These are phyloP conservation scores for Nomada lathburiana DNA, from an alignment of 2,888 invertebrate genomes.

Conservation along the genomic window DNA sequence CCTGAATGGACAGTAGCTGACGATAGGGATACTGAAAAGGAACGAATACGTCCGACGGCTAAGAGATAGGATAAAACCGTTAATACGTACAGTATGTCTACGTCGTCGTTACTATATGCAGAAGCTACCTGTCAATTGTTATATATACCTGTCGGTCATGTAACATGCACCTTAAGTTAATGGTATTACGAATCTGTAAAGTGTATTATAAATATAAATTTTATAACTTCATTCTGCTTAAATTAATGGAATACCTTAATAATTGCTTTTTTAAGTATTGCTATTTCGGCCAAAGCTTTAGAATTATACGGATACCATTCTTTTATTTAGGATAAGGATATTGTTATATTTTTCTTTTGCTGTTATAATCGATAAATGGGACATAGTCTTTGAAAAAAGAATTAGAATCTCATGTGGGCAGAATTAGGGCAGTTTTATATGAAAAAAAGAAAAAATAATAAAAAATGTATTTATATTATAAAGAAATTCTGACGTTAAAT, in stretches of 20 bases:
- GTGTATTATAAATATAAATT: slow-evolving; percentile 85
- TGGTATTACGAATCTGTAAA: slow-evolving; percentile 84
- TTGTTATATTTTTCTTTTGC: slow-evolving; percentile 69
- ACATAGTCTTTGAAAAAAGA: slow-evolving; percentile 38
- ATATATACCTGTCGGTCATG: slow-evolving; percentile 83
- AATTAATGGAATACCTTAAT: slow-evolving; percentile 73
- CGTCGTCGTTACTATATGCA: slow-evolving; percentile 79
- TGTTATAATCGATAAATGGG: slow-evolving; percentile 60
- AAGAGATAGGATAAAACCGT: slow-evolving; percentile 83
- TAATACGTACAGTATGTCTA: slow-evolving; percentile 74
- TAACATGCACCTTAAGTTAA: slow-evolving; percentile 84
- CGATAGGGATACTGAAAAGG: slow-evolving; percentile 83
- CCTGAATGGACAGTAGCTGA: slow-evolving; percentile 91
- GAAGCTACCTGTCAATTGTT: slow-evolving; percentile 83
- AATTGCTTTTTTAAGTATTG: slow-evolving; percentile 73
- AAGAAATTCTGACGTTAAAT: slow-evolving; percentile 75
- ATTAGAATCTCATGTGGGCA: slow-evolving; percentile 72
- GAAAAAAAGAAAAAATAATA: slow-evolving; percentile 42
- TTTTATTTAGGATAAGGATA: slow-evolving; percentile 67
- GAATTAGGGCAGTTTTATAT: slow-evolving; percentile 66
- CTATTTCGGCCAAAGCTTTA: slow-evolving; percentile 80
- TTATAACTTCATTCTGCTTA: slow-evolving; percentile 83
- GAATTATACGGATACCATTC: slow-evolving; percentile 72
- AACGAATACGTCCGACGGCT: slow-evolving; percentile 83
- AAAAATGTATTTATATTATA: slow-evolving; percentile 71